A percentile compares a stretch with the other conserved stretches of the same genome.
These are phyloP conservation scores for Diarsia brunnea DNA, from an alignment of 2,888 invertebrate genomes.

Conservation along the genomic window DNA sequence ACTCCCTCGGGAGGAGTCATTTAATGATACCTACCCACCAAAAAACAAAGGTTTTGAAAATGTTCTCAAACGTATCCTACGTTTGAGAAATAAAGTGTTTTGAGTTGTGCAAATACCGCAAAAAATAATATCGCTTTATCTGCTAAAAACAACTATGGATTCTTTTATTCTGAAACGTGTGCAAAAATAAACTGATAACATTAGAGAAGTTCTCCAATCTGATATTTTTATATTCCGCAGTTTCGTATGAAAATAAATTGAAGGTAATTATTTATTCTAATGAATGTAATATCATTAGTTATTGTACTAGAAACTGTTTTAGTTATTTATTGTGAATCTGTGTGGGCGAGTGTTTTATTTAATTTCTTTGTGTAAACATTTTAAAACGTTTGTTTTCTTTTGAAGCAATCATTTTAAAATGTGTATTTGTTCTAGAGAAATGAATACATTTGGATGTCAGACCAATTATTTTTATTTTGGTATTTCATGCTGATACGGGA, in stretches of 20 bases:
- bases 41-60: no score
- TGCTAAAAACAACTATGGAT: not conserved
- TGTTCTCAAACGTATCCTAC: no score
- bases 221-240: conserved; percentile 1
- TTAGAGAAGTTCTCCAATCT: not conserved
- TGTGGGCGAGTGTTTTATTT: conserved; percentile 22
- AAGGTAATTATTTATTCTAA: conserved; percentile 31
- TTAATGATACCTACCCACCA: no score
- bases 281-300: conserved; percentile 41
- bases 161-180: not conserved
- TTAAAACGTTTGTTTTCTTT: not conserved
- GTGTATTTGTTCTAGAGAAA: not conserved
- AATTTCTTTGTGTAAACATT: conserved; percentile 19
- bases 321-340: conserved; percentile 14
- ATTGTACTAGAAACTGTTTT: conserved; percentile 9
- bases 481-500: no score
- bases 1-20: no score
- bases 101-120: no score
- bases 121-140: not conserved
- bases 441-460: not conserved
- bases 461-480: not conserved
- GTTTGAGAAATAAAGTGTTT: no score
- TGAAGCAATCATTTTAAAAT: not conserved
- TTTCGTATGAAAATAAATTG: conserved; percentile 14
- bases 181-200: conserved; percentile 6